Evolutionary conservation across 2,888 invertebrate species (phyloP).

Genomic region (Onthophagus sagittarius): DNA sequence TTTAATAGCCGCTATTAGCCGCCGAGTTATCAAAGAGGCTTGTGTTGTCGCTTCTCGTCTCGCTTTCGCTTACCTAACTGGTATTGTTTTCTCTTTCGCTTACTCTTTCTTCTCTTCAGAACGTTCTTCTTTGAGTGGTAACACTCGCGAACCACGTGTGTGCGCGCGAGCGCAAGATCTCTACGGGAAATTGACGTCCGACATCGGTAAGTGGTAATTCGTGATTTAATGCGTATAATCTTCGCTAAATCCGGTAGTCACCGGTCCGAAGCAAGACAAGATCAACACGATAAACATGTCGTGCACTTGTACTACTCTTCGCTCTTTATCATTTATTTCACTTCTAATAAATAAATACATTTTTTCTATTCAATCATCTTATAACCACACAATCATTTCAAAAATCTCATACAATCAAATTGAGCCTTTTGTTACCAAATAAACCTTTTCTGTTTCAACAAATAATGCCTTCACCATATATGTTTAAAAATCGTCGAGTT

Average conservation of each 20-base stretch:
- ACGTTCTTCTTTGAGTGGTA: not conserved
- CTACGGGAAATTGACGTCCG: not conserved
- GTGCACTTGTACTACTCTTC: conserved; percentile 2
- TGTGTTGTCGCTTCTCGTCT: not conserved
- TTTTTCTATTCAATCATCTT: no score
- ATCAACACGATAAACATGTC: conserved; percentile 16
- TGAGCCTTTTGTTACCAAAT: no score
- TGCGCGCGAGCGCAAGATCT: not conserved
- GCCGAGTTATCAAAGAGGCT: conserved; percentile 2
- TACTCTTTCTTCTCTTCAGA: not conserved
- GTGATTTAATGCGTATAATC: conserved; percentile 11
- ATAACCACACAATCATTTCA: no score
- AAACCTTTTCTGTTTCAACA: no score
- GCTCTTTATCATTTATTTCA: not conserved
- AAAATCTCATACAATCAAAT: no score
- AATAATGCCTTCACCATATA: no score
- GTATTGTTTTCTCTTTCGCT: no score
- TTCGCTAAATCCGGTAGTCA: conserved; percentile 2
- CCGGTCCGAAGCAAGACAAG: conserved; percentile 6
- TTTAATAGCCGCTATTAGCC: conserved; percentile 6
- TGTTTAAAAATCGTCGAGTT: no score
- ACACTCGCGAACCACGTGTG: not conserved
- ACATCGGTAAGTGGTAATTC: conserved; percentile 8
- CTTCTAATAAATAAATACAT: no score
- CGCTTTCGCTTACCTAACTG: not conserved